Evolutionary conservation across 2,797 vertebrate genomes (phyloP), one percentile per base, ranked within the genome.

Genomic region (Coilia nasus): DNA sequence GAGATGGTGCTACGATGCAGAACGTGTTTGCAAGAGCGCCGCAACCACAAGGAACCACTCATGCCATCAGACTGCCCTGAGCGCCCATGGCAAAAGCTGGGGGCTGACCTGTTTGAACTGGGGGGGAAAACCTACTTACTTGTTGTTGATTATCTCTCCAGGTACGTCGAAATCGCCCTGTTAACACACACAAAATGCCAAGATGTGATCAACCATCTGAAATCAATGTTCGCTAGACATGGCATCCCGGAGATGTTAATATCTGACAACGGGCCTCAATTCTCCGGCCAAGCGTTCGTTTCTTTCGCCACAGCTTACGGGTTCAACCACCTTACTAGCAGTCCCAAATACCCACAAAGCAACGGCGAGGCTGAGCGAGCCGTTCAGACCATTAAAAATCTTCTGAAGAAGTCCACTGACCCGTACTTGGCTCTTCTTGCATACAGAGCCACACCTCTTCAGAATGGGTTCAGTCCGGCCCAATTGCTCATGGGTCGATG

Each of bases 401-500:
- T 60, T n/a, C 57, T 60, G 21, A 60, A 60, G 21, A 60, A 60
- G 57, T 3, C 57, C 0, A 6, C 57, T 3, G 57, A 60, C 9
- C 19, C 57, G 9, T 60, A 60, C 21, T 4, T 60, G 19, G 57
- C 57, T n/a, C 21, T 60, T 21, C 57, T 60, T 9, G 57, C 57
- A 21, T 60, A 60, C 4, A 60, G 57, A n/a, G 57, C 21, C 25
- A 64, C 62, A 11, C 71, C 21, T 80, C 83, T 84, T 23, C 71
- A 47, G 9, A 82, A 57, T 31, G 41, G 46, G 2, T 82, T 21
- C 84, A 85, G 83, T 47, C 25, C 47, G 35, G 83, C 47, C 12
- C 28, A 85, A 21, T 11, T 85, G 17, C 50, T 84, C 9, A 84
- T 84, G 50, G 83, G 83, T 75, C 21, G 12, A n/a, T n/a, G 21